A percentile compares a stretch with the other conserved stretches of the same genome.
Conservation (phyloP, 1,140 invertebrate species). For the Drosophila ohnishii region DNA sequence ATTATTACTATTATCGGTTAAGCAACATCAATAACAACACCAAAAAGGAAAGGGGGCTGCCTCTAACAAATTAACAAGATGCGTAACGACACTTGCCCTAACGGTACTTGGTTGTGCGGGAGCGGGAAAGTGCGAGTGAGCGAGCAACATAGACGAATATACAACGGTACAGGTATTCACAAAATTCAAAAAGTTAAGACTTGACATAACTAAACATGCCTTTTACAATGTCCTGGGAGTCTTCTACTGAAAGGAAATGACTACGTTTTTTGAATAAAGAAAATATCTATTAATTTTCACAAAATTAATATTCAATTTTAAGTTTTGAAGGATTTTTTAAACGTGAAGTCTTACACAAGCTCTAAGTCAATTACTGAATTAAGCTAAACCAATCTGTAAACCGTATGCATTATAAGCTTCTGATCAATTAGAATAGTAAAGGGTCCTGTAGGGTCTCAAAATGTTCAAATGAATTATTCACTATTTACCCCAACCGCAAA, state of each 20-base stretch:
- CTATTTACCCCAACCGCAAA: slow-evolving; percentile 12
- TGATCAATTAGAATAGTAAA: neutral
- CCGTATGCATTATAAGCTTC: neutral
- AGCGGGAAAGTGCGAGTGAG: neutral
- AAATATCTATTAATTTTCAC: neutral
- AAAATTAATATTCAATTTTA: neutral
- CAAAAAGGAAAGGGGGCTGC: slow-evolving; percentile 12
- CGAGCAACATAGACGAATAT: neutral
- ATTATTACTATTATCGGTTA: neutral
- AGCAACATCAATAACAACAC: slow-evolving; percentile 58
- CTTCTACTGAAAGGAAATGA: neutral
- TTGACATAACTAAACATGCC: neutral
- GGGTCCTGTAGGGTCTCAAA: neutral
- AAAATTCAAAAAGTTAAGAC: neutral
- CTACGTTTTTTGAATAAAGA: neutral
- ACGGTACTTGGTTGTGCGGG: neutral
- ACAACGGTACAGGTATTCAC: neutral
- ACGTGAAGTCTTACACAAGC: neutral
- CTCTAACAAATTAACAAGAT: neutral
- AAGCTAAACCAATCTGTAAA: neutral
- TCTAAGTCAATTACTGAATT: neutral
- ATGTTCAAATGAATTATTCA: neutral
- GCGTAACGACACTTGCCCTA: neutral
- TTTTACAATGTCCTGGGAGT: neutral
- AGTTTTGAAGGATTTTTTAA: neutral